A percentile compares a stretch with the other conserved stretches of the same genome.
Evolutionary conservation across 2,888 invertebrate species (phyloP).

Genomic region (Megaustenia siamemsis): DNA sequence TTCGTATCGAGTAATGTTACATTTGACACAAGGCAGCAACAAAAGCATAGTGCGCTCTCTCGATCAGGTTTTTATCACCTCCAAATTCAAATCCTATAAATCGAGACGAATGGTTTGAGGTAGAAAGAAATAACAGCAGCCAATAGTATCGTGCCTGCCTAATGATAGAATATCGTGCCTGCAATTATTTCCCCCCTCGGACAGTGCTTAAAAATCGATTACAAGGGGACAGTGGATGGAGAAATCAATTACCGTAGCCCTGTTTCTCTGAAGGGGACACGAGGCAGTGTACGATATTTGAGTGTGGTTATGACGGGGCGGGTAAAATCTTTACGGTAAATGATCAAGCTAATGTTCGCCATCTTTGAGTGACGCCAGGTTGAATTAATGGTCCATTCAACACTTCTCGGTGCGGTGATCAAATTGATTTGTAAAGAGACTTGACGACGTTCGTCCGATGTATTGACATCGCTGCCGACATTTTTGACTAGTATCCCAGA

Average conservation of each 20-base stretch:
- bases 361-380: slow-evolving; percentile 25
- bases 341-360: slow-evolving; percentile 29
- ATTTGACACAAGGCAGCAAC: too few relatives aligned
- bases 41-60: too few relatives aligned
- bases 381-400: slow-evolving; percentile 26
- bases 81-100: neutral
- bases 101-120: neutral
- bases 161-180: slow-evolving; percentile 14
- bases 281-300: neutral
- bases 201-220: slow-evolving; percentile 24
- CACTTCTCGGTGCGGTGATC: neutral
- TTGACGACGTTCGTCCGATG: slow-evolving; percentile 1
- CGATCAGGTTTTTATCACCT: too few relatives aligned
- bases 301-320: slow-evolving; percentile 7
- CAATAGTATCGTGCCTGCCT: neutral
- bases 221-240: too few relatives aligned
- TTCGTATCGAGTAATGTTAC: too few relatives aligned
- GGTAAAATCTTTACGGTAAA: slow-evolving; percentile 21
- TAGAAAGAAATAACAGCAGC: neutral
- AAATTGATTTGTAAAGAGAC: slow-evolving; percentile 21
- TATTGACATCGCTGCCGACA: slow-evolving; percentile 21
- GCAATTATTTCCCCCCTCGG: slow-evolving; percentile 1
- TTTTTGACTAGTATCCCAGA: slow-evolving; percentile 11
- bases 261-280: neutral
- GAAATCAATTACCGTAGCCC: too few relatives aligned